phyloP scores from a whole-genome alignment of 2,888 invertebrate genomes.

The Halocaridina rubra region DNA sequence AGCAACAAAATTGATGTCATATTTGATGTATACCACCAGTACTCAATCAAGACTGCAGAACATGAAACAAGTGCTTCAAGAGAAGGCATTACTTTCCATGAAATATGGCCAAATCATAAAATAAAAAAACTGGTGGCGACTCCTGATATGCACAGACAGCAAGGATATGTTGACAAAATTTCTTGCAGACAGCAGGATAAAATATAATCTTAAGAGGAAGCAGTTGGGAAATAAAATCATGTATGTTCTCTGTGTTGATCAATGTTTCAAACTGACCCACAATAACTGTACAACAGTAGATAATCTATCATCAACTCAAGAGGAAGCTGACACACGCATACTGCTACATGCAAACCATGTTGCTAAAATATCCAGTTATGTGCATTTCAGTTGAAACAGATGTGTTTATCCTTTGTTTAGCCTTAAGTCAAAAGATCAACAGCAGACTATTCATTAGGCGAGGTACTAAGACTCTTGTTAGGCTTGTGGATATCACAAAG shows the following conservation, averaged over 20 bases:
- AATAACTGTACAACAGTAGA: too few species aligned
- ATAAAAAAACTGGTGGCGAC: constrained; percentile 7
- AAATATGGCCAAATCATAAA: not conserved
- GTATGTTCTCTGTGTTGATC: too few species aligned
- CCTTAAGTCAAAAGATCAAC: not conserved
- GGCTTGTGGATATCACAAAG: not conserved
- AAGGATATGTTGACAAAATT: too few species aligned
- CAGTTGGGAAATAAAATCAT: not conserved
- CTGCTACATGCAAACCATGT: not conserved
- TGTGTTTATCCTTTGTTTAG: not conserved
- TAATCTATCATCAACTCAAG: not conserved
- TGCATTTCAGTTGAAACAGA: not conserved
- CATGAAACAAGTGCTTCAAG: too few species aligned
- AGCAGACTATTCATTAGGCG: not conserved
- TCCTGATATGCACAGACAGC: not conserved
- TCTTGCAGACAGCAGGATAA: not conserved
- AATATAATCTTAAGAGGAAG: too few species aligned
- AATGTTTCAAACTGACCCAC: too few species aligned
- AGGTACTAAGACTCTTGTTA: too few species aligned
- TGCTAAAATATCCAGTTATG: too few species aligned
- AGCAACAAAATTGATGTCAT: constrained; percentile 6
- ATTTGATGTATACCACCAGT: not conserved
- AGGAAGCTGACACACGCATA: not conserved
- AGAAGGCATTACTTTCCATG: not conserved
- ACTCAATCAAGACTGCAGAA: constrained; percentile 13